Percentiles rank a stretch among this genome's conserved stretches.
Conservation (phyloP, 2,797 vertebrate genomes). For the Cryptoblepharus egeriae region DNA sequence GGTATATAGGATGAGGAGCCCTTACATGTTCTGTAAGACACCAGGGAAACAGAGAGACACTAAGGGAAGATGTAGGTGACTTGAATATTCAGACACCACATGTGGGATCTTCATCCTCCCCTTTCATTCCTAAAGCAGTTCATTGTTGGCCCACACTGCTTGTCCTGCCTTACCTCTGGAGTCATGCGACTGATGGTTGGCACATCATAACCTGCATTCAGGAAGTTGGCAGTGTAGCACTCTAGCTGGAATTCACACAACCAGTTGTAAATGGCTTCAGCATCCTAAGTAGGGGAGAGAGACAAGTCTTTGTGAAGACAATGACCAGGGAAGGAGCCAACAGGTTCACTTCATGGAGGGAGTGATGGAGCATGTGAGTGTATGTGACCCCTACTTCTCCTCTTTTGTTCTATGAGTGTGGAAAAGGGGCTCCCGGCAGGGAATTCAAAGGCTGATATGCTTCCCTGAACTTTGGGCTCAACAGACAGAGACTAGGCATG, state of each 20-base stretch:
- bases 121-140: not conserved
- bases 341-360: not conserved
- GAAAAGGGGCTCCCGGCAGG: not conserved
- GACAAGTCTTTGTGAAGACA: not conserved
- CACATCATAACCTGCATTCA: conserved; percentile 91
- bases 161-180: conserved; percentile 84
- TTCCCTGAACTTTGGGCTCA: not conserved
- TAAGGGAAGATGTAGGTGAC: not conserved
- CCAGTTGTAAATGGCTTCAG: conserved; percentile 95
- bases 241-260: conserved; percentile 94
- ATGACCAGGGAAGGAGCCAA: not conserved
- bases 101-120: not conserved
- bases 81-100: not conserved
- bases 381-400: not conserved
- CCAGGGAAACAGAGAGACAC: not conserved
- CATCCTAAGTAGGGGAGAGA: conserved; percentile 78
- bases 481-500: not conserved
- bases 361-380: not conserved
- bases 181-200: conserved; percentile 98
- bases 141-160: not conserved
- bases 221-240: conserved; percentile 90
- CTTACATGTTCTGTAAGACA: not conserved
- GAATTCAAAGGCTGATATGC: not conserved
- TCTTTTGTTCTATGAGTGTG: not conserved
- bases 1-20: not conserved